phyloP scores from a whole-genome alignment of 2,888 invertebrate genomes.

The Harpagoxenus sublaevis region DNA sequence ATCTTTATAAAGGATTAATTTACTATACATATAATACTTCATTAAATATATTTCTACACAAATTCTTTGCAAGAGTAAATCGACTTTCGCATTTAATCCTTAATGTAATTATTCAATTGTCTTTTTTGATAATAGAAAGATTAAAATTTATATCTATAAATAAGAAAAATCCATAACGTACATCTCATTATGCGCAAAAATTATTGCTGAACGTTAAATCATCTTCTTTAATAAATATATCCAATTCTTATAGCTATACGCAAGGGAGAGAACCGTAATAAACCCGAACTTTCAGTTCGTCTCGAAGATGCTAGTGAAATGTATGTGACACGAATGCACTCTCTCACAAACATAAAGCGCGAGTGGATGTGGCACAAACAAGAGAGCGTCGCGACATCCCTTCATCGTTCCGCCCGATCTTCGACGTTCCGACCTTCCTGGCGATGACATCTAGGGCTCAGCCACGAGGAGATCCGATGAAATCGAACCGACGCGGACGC shows the following conservation, averaged over 20 bases:
- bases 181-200: not conserved
- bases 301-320: slow-evolving; percentile 25
- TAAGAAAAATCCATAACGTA: not conserved
- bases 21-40: not conserved
- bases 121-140: not conserved
- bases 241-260: not conserved
- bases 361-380: slow-evolving; percentile 31
- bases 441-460: slow-evolving; percentile 70
- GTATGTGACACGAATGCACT: slow-evolving; percentile 8
- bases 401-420: slow-evolving; percentile 35
- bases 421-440: slow-evolving; percentile 58
- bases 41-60: not conserved
- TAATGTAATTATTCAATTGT: not conserved
- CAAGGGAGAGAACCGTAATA: not conserved
- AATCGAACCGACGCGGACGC: slow-evolving; percentile 65
- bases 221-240: not conserved
- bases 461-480: slow-evolving; percentile 64
- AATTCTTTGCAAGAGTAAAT: not conserved
- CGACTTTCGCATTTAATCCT: not conserved
- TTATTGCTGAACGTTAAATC: not conserved
- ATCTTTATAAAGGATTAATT: not conserved
- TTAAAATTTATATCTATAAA: not conserved
- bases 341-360: not conserved
- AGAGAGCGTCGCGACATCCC: slow-evolving; percentile 34
- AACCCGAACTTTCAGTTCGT: not conserved